Conservation (phyloP, 2,888 invertebrate species). For the Uloborus plumipes region DNA sequence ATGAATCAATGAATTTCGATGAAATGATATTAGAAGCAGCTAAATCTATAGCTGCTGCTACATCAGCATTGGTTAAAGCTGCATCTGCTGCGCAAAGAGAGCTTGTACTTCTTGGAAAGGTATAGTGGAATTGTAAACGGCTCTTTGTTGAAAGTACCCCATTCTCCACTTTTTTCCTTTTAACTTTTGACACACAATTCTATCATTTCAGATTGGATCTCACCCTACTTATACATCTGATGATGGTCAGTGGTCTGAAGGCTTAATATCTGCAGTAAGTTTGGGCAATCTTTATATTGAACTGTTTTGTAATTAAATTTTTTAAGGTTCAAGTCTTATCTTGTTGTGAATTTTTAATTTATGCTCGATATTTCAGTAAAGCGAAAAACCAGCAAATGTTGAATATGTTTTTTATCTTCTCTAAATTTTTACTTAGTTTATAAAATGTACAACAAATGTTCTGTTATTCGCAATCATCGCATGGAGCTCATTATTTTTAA, state of each 20-base stretch:
- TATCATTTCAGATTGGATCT: constrained; percentile 75
- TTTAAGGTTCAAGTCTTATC: too few species aligned
- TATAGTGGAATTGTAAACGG: constrained; percentile 67
- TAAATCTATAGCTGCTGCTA: constrained; percentile 96
- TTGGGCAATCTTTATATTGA: not conserved
- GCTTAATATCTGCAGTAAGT: constrained; percentile 86
- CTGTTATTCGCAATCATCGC: not conserved
- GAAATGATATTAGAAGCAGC: constrained; percentile 99
- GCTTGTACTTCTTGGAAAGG: constrained; percentile 90
- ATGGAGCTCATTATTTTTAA: too few species aligned
- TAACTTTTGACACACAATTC: not conserved
- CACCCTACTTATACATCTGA: constrained; percentile 88
- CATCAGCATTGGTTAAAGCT: constrained; percentile 94
- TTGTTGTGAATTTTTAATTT: too few species aligned
- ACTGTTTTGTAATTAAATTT: too few species aligned
- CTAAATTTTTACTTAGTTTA: not conserved
- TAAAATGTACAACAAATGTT: not conserved
- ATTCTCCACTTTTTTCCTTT: too few species aligned
- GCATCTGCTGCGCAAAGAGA: constrained; percentile 97
- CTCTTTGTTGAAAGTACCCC: not conserved
- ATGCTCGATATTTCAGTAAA: not conserved
- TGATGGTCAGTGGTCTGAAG: constrained; percentile 98
- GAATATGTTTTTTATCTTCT: too few species aligned
- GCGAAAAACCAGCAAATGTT: not conserved
- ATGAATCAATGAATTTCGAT: constrained; percentile 96